Base-by-base conservation (phyloP, 1,140 invertebrate species). In the Drosophila yakuba region DNA sequence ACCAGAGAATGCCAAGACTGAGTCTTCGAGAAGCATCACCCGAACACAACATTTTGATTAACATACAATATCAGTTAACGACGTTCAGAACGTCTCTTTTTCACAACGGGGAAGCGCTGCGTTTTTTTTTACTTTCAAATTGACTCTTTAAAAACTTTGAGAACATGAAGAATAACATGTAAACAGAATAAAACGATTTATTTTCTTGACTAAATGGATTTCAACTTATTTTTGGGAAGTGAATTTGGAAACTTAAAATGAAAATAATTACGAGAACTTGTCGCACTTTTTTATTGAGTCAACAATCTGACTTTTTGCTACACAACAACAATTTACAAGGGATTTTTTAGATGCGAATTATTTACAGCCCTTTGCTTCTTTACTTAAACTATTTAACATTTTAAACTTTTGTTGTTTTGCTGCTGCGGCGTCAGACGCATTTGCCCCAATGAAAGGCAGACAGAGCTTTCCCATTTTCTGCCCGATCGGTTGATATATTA, bases 401-500 rank as follows among this genome's bases (percentile, higher is more conserved):
- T 17, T 17, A 17, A 17, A 17, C 17, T 17, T 17, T 17, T 17
- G 17, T 17, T 36, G 23, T 23, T 45, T 32, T 7, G 28, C 47
- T 81, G 78, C 60, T 59, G 60, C 60, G 17, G 58, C 64, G 64
- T 66, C 74, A 74, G 84, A 82, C 68, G 83, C 82, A 68, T 54
- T 56, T 52, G 68, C 54, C 74, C 43, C 83, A 82, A 81, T 82
- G 55, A 61, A 43, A 41, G 25, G 15, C 25, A 44, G 41, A 54
- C 17, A 28, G 12, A 57, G 52, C 36, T 61, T 41, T 62, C 38
- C 32, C 45, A 8, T 39, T 44, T 56, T 60, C 43, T 10, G 43
- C 0, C 41, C 55, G 23, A 55, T 59, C 23, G 28, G 38, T 3
- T 28, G 45, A 60, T 63, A 20, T 10, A 50, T 57, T 59, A 58